phyloP scores from a whole-genome alignment of 2,113 vertebrate genomes.

The Rhipidura dahli region DNA sequence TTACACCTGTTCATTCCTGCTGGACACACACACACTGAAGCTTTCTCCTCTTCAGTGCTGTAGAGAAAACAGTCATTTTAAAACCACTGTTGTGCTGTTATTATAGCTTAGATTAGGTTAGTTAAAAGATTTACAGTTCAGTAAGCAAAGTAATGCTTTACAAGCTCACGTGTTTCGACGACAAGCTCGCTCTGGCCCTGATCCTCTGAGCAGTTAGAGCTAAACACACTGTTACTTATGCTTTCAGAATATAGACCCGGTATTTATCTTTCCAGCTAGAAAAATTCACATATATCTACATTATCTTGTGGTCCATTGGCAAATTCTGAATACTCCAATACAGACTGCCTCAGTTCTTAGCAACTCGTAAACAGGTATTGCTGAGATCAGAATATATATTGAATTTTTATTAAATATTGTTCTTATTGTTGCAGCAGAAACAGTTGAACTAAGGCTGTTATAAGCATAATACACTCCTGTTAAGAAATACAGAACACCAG shows the following conservation, averaged over 20 bases:
- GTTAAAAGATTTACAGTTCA: constrained; percentile 59
- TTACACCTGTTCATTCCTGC: constrained; percentile 33
- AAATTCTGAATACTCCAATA: neutral
- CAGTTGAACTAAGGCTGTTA: constrained; percentile 75
- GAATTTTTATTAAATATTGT: constrained; percentile 67
- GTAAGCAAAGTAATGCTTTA: constrained; percentile 40
- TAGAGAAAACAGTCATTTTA: constrained; percentile 6
- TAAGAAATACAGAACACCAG: constrained; percentile 77
- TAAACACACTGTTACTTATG: neutral
- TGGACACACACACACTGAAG: neutral
- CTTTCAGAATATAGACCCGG: constrained; percentile 18
- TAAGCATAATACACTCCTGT: constrained; percentile 76
- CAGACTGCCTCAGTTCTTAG: neutral
- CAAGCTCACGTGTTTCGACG: neutral
- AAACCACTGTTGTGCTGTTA: constrained; percentile 3
- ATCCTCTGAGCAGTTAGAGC: constrained; percentile 43
- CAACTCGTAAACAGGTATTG: neutral
- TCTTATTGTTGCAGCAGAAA: constrained; percentile 61
- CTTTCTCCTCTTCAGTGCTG: neutral
- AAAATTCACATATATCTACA: neutral
- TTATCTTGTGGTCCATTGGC: neutral
- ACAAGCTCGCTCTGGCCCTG: constrained; percentile 36
- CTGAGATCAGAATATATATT: constrained; percentile 27
- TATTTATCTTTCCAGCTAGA: neutral
- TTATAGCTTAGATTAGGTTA: constrained; percentile 37